phyloP scores from a whole-genome alignment of 1,140 invertebrate species.

The Cotesia typhae region DNA sequence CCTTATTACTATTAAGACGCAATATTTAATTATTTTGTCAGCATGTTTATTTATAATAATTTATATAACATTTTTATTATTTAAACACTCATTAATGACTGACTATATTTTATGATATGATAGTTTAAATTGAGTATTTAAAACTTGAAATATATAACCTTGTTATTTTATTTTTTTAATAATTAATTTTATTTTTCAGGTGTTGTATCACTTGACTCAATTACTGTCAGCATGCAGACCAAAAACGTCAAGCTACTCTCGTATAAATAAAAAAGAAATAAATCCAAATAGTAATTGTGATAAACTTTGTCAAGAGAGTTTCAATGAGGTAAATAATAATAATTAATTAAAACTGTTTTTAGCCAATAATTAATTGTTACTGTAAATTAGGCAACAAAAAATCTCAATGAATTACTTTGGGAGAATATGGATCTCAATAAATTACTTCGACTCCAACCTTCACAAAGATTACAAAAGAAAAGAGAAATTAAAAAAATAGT shows the following conservation, averaged over 20 bases:
- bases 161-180: background rate
- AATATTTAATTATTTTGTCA: background rate
- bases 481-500: conserved; percentile 13
- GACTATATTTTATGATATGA: no score
- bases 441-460: conserved; percentile 37
- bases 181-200: conserved; percentile 49
- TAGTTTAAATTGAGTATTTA: no score
- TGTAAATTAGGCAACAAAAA: conserved; percentile 50
- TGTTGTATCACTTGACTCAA: conserved; percentile 62
- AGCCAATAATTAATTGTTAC: no score
- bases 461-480: background rate
- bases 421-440: conserved; percentile 46
- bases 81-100: no score
- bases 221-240: conserved; percentile 56
- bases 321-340: conserved; percentile 48
- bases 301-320: conserved; percentile 49
- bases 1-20: background rate
- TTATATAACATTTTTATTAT: background rate
- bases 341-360: background rate
- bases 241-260: conserved; percentile 47
- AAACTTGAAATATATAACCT: no score
- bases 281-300: conserved; percentile 26
- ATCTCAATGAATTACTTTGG: conserved; percentile 51
- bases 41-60: conserved; percentile 2
- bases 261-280: conserved; percentile 26